Evolutionary conservation across 2,797 vertebrate genomes (phyloP).

Genomic region (Telmatherina bonti): DNA sequence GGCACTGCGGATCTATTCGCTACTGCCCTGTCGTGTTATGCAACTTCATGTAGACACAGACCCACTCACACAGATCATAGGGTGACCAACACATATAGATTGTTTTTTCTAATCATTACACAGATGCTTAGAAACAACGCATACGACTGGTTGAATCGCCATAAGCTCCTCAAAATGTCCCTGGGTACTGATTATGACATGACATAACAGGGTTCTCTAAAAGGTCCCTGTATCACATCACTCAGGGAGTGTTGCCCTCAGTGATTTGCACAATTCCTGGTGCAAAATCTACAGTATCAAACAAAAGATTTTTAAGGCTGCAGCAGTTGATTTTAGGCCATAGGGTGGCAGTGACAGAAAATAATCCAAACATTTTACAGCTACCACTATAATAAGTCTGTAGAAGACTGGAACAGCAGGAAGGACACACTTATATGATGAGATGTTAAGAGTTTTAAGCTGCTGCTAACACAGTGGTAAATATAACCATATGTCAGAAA

Average conservation of each 20-base stretch:
- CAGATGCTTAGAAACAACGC: constrained; percentile 19
- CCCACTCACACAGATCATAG: constrained; percentile 47
- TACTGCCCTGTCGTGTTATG: constrained; percentile 67
- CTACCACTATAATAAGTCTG: background rate
- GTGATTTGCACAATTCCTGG: background rate
- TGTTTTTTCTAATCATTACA: constrained; percentile 26
- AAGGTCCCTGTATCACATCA: constrained; percentile 28
- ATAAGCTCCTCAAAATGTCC: constrained; percentile 66
- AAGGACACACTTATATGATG: background rate
- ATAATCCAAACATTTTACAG: background rate
- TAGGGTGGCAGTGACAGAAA: constrained; percentile 10
- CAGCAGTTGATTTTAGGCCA: constrained; percentile 19
- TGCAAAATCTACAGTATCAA: background rate
- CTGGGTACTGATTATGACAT: constrained; percentile 67
- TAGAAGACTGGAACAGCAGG: background rate
- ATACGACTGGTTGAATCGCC: constrained; percentile 39
- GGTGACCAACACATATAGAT: constrained; percentile 49
- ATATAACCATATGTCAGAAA: background rate
- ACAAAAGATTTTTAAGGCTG: background rate
- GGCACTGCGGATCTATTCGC: constrained; percentile 74
- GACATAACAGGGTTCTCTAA: constrained; percentile 63
- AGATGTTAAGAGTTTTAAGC: background rate
- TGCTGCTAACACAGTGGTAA: too few species aligned
- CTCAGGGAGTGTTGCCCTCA: constrained; percentile 32
- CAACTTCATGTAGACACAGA: constrained; percentile 67